Conservation (phyloP, 2,888 invertebrate species). For the Ophioninae sp. region DNA sequence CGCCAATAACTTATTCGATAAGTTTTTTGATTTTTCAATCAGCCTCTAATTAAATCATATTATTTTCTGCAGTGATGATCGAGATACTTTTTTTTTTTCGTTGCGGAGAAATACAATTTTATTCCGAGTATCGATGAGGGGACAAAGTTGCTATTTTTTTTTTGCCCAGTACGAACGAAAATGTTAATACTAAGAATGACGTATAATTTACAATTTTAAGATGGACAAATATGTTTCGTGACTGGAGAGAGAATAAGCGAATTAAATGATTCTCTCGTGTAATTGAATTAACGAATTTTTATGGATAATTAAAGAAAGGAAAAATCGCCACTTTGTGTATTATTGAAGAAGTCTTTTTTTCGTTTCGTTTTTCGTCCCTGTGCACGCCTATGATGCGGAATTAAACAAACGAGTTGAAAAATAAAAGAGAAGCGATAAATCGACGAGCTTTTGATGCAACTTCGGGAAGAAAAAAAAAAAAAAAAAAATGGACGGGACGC, state of each 20-base stretch:
- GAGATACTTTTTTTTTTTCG: not conserved
- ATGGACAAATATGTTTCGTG: conserved; percentile 74
- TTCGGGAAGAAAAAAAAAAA: not conserved
- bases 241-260: conserved; percentile 52
- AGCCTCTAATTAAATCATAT: conserved; percentile 12
- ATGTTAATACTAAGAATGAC: conserved; percentile 59
- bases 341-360: not conserved
- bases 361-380: not conserved
- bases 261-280: not conserved
- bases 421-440: not conserved
- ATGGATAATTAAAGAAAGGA: not conserved
- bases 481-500: conserved; percentile 35
- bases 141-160: conserved; percentile 18
- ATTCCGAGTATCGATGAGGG: not conserved
- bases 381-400: not conserved
- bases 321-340: not conserved
- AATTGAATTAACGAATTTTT: conserved; percentile 11
- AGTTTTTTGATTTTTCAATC: conserved; percentile 26
- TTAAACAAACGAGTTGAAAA: not conserved
- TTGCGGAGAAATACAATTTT: not conserved
- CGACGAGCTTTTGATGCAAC: conserved; percentile 1
- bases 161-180: conserved; percentile 40
- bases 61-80: conserved; percentile 17
- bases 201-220: conserved; percentile 71
- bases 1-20: conserved; percentile 32